Conservation (phyloP, 2,797 vertebrate genomes). For the Nothura maculosa region DNA sequence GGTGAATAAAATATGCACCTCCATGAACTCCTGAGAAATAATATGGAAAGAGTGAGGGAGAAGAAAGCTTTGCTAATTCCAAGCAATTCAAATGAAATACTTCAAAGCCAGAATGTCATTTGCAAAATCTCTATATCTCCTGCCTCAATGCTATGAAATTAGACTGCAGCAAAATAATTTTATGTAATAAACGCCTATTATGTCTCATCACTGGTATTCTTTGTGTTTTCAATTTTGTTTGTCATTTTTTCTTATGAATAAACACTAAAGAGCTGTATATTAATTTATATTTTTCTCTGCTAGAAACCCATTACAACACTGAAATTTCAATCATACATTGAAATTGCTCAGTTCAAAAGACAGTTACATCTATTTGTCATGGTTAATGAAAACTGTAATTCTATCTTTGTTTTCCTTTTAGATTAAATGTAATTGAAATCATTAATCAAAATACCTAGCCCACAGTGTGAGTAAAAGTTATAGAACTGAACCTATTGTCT, state of each 20-base stretch:
- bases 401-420: not conserved
- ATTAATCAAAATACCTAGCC: not conserved
- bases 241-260: not conserved
- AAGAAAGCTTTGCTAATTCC: conserved; percentile 1
- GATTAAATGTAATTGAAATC: not conserved
- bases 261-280: not conserved
- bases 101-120: not conserved
- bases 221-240: not conserved
- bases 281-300: not conserved
- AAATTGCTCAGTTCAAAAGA: not conserved
- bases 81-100: not conserved
- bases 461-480: not conserved
- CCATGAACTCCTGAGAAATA: not conserved
- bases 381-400: not conserved
- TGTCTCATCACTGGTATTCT: not conserved
- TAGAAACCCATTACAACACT: not conserved
- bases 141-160: not conserved
- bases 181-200: not conserved
- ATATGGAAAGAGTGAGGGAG: not conserved
- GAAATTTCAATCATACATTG: not conserved
- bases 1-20: not conserved
- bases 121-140: not conserved
- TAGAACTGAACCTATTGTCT: not conserved
- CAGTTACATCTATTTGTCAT: not conserved
- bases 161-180: not conserved